Evolutionary conservation across 2,888 invertebrate genomes (phyloP).

Genomic region (Gymnocheta viridis): DNA sequence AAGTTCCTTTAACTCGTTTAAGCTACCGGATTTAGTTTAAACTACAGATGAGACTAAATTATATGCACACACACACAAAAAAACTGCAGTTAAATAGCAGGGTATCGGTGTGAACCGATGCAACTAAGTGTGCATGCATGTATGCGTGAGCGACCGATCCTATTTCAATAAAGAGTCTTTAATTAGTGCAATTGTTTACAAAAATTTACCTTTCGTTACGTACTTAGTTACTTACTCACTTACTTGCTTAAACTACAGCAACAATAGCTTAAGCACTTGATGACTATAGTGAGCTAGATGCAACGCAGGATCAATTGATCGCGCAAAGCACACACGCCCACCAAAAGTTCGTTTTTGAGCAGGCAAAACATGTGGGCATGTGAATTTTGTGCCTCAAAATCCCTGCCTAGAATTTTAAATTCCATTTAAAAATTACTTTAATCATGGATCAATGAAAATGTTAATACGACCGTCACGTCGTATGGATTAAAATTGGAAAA

Average conservation of each 20-base stretch:
- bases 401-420: constrained; percentile 70
- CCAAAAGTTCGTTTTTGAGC: constrained; percentile 51
- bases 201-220: constrained; percentile 78
- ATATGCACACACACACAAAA: not conserved
- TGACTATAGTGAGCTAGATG: constrained; percentile 7
- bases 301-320: constrained; percentile 18
- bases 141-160: not conserved
- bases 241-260: not conserved
- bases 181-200: constrained; percentile 80
- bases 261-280: constrained; percentile 53
- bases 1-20: constrained; percentile 80
- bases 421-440: constrained; percentile 78
- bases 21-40: constrained; percentile 78
- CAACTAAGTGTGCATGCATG: not conserved
- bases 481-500: constrained; percentile 69
- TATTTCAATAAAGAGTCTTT: constrained; percentile 77
- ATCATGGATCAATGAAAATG: constrained; percentile 71
- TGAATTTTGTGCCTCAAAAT: constrained; percentile 16
- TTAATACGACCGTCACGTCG: not conserved
- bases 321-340: constrained; percentile 63
- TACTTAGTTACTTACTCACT: constrained; percentile 22
- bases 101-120: not conserved
- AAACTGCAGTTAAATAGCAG: not conserved
- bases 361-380: constrained; percentile 59
- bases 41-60: not conserved